These are phyloP conservation scores for Forficula auricularia DNA, from an alignment of 1,140 invertebrate species.

Conservation along the genomic window DNA sequence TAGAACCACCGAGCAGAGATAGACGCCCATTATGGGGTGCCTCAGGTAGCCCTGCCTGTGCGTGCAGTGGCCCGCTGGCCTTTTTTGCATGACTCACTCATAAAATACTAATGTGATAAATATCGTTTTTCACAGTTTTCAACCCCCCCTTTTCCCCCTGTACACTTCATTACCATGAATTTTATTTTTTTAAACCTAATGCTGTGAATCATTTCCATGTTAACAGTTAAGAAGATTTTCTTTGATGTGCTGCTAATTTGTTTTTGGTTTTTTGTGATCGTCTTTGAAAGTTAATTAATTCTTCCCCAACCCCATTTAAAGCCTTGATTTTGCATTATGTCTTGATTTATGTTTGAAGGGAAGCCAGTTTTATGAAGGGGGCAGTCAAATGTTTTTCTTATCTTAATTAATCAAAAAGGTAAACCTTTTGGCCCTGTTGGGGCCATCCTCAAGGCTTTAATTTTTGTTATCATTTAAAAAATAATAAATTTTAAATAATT, in stretches of 20 bases:
- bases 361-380: no score
- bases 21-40: constrained; percentile 68
- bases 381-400: no score
- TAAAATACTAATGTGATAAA: not conserved
- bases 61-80: not conserved
- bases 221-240: not conserved
- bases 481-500: no score
- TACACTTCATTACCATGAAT: not conserved
- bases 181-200: not conserved
- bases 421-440: no score
- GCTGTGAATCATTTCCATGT: not conserved
- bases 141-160: not conserved
- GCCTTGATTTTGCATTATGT: no score
- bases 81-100: not conserved
- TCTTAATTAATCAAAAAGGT: no score
- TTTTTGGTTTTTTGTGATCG: no score
- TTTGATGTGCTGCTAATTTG: constrained; percentile 1
- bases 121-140: not conserved
- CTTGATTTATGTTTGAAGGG: no score
- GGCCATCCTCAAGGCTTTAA: no score
- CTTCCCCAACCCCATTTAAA: no score
- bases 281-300: no score
- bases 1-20: constrained; percentile 87
- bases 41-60: constrained; percentile 20
- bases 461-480: no score